Evolutionary conservation across 2,113 vertebrate genomes (phyloP), one percentile per base, ranked within the genome.

Genomic region (Atlantisia rogersi): DNA sequence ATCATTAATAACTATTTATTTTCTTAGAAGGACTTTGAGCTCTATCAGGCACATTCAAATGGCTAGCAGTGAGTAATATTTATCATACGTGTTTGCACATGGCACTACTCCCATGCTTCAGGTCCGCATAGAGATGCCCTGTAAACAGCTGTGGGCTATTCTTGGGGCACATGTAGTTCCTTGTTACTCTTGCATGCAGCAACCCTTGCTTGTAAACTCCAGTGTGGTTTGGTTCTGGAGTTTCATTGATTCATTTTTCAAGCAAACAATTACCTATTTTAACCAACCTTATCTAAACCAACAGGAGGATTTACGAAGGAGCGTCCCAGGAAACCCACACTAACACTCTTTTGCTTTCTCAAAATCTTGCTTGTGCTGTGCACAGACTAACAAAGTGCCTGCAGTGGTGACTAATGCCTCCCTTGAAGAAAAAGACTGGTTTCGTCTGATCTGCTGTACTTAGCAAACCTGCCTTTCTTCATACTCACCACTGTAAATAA

Each of bases 401-500:
- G 44, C 48, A 55, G 39, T 50, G 40, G 62, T 96, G 96, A 94
- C 96, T 94, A 96, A 97, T 85, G 44, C n/a, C 46, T 94, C 73
- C 80, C 86, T 59, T 73, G 88, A 94, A 96, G 88, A 77, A 96
- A 92, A 96, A 85, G 59, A 93, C 82, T 70, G 85, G 86, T 93
- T 94, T 86, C 4, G 0, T 93, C 58, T 64, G 83, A 84, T 91
- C 83, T 78, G 58, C 69, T 84, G 81, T 37, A 75, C 69, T 89
- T 82, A 84, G 86, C 88, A 95, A 96, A 91, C 90, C 90, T 89
- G 95, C 77, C 83, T 96, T 94, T 96, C 94, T 79, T 93, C 94
- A 82, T 92, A 84, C 77, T 88, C 80, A 76, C n/a, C 58, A 62
- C 39, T 29, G 58, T 91, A 96, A 96, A 92, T 89, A 84, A 68